Evolutionary conservation across 2,888 invertebrate genomes (phyloP), one percentile per base, ranked within the genome.

Genomic region (Poecilus cupreus): DNA sequence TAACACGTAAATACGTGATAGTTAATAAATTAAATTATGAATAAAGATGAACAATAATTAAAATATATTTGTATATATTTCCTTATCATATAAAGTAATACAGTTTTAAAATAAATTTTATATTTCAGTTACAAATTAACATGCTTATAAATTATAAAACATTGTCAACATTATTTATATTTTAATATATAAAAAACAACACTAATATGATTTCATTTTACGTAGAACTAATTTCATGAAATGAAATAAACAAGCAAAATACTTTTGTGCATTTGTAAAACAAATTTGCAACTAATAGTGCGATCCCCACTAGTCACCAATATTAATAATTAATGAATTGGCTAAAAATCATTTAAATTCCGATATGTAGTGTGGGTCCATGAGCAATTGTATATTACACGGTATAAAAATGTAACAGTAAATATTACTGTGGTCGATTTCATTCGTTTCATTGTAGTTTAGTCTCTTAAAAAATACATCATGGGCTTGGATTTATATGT

Each of bases 21-120:
- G n/a, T n/a, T n/a, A 3, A 32, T 32, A 32, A 32, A 49, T 49
- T 49, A 18, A 18, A 49, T 16, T 49, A 49, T 49, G 18, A 54
- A 54, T 54, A 22, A 54, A 54, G 18, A 54, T 60, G 22, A 68
- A 16, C 3, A 68, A 68, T 68, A 68, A 32, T 37, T 68, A 68
- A 68, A 68, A 68, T 68, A 68, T 68, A 68, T 68, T 68, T 68
- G 64, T 68, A 68, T 68, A 68, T 68, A 68, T 68, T 68, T 43
- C 37, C 37, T 68, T 68, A 68, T 68, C 64, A 32, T 68, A 68
- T 77, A 77, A 77, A 77, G 77, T 77, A 77, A 77, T 77, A 77
- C 77, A 77, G 64, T 77, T 77, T 77, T 77, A 76, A 76, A 76
- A 76, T 74, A 74, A 74, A 74, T 37, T 57, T 54, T 76, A 57